phyloP scores from a whole-genome alignment of 1,140 invertebrate genomes.

The Drosophila setifemur region DNA sequence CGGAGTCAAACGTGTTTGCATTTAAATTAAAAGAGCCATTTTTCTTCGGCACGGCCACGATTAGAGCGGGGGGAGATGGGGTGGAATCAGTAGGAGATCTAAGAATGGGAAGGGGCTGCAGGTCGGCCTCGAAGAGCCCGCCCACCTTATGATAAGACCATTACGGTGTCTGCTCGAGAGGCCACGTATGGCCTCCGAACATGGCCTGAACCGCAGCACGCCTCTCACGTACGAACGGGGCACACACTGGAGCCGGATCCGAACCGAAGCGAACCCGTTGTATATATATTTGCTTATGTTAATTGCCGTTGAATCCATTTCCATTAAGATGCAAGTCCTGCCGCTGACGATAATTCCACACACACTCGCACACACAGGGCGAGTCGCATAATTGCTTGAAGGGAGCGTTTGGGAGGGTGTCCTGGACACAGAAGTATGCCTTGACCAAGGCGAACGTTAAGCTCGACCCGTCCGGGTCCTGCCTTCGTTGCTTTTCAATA shows the following conservation, averaged over 20 bases:
- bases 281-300: conserved; percentile 82
- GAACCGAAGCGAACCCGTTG: conserved; percentile 48
- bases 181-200: conserved; percentile 73
- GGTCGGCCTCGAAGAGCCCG: conserved; percentile 56
- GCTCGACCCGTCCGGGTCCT: conserved; percentile 39
- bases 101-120: neutral
- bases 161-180: conserved; percentile 50
- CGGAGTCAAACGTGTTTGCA: conserved; percentile 81
- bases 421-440: conserved; percentile 63
- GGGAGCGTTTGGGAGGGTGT: conserved; percentile 18
- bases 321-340: conserved; percentile 82
- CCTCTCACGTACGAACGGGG: conserved; percentile 57
- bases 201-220: conserved; percentile 67
- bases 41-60: conserved; percentile 66
- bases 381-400: conserved; percentile 67
- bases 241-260: conserved; percentile 21
- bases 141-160: conserved; percentile 78
- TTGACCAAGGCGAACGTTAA: conserved; percentile 70
- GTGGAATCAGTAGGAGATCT: too few species aligned
- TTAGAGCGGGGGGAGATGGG: conserved; percentile 21
- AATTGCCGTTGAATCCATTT: conserved; percentile 82
- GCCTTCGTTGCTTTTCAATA: conserved; percentile 70
- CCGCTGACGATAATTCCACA: conserved; percentile 75
- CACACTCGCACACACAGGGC: conserved; percentile 17
- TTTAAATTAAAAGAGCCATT: conserved; percentile 83